These are phyloP conservation scores for Rhingia rostrata DNA, from an alignment of 2,888 invertebrate genomes.

Conservation along the genomic window DNA sequence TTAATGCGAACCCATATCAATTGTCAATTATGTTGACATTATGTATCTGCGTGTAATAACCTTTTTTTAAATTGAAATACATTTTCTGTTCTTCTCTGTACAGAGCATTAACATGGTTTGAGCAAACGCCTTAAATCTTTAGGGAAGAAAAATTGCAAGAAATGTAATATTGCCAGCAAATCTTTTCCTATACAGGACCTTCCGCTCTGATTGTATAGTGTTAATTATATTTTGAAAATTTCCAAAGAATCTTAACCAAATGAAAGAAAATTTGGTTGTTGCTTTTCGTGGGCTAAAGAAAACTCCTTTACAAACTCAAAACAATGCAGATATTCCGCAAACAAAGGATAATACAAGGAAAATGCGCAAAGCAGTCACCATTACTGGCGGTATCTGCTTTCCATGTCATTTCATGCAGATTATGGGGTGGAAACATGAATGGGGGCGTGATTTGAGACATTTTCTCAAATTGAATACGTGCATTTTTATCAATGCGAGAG, in stretches of 20 bases:
- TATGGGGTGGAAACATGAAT: conserved; percentile 1
- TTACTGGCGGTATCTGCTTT: conserved; percentile 31
- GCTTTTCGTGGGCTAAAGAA: not conserved
- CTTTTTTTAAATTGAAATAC: too few relatives aligned
- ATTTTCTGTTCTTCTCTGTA: not conserved
- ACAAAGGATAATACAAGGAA: conserved; percentile 2
- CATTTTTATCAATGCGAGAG: not conserved
- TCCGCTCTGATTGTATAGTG: not conserved
- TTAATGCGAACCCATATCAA: conserved; percentile 3
- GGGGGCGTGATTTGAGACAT: conserved; percentile 21
- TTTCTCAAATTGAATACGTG: conserved; percentile 26
- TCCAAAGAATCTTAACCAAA: not conserved
- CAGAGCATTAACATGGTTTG: not conserved
- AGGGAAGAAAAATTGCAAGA: too few relatives aligned
- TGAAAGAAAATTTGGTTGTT: not conserved
- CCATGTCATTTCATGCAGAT: conserved; percentile 23
- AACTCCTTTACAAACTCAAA: conserved; percentile 1
- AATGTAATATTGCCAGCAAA: too few relatives aligned
- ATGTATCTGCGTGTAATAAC: not conserved
- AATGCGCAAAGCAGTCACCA: not conserved
- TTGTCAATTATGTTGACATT: not conserved
- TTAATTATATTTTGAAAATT: not conserved
- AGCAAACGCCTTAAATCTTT: not conserved
- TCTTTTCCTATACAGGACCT: too few relatives aligned
- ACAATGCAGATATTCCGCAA: conserved; percentile 19